Percentiles rank a stretch among this genome's conserved stretches.
Conservation (phyloP, 2,888 invertebrate genomes). For the Drosophila falleni region DNA sequence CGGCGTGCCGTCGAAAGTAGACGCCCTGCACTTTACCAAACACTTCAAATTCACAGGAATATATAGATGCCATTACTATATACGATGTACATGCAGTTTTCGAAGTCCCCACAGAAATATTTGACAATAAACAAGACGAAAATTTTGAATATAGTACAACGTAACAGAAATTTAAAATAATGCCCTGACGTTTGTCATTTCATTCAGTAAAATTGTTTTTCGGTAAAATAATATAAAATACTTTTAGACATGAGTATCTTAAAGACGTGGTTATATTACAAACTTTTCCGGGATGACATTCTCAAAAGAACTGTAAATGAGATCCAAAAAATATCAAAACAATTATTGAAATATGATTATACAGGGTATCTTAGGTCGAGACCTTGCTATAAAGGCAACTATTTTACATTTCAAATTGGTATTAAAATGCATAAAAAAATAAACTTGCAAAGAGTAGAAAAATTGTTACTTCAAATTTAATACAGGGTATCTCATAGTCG, state of each 20-base stretch:
- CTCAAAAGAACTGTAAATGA: no score
- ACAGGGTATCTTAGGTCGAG: no score
- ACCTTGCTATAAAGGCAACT: no score
- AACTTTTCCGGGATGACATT: no score
- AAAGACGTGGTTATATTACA: no score
- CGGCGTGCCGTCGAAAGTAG: constrained; percentile 86
- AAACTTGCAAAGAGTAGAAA: background rate
- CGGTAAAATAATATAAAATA: no score
- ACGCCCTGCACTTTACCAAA: constrained; percentile 81
- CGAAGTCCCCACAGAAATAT: background rate
- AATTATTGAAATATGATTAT: no score
- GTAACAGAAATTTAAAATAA: background rate
- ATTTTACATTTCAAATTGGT: no score
- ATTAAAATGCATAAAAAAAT: background rate
- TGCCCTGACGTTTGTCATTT: background rate
- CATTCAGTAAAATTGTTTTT: background rate
- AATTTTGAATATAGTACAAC: background rate
- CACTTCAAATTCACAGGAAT: constrained; percentile 76
- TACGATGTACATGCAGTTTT: background rate
- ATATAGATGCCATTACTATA: constrained; percentile 49
- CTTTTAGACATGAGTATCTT: background rate
- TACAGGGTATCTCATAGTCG: background rate
- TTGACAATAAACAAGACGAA: constrained; percentile 6
- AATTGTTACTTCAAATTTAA: background rate
- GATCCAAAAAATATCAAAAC: no score